Conservation (phyloP, 2,113 vertebrate genomes). For the Alouatta palliata region DNA sequence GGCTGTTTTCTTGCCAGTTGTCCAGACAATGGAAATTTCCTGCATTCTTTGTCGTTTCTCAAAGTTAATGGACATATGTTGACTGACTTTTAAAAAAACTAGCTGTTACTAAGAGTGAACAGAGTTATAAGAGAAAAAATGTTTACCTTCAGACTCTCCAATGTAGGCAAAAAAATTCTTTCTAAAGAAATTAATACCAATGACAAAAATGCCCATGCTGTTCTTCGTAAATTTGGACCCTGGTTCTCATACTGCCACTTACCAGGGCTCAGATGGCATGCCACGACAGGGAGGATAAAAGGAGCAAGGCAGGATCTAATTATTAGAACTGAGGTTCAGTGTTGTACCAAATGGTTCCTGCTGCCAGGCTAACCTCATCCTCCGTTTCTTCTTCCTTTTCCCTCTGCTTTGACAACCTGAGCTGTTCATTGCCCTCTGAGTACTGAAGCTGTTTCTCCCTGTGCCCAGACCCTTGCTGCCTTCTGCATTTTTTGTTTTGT, state of each 20-base stretch:
- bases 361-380: neutral
- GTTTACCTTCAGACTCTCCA: neutral
- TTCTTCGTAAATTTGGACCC: neutral
- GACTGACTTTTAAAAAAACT: slow-evolving; percentile 47
- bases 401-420: neutral
- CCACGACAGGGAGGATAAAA: neutral
- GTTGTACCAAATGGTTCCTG: neutral
- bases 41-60: slow-evolving; percentile 28
- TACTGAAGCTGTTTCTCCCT: neutral
- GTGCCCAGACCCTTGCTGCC: too few species aligned
- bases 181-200: neutral
- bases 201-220: neutral
- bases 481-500: too few species aligned
- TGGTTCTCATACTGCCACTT: neutral
- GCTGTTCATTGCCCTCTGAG: neutral
- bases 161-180: neutral
- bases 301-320: neutral
- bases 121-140: slow-evolving; percentile 11
- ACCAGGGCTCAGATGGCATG: neutral
- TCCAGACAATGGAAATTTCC: slow-evolving; percentile 51
- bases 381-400: neutral
- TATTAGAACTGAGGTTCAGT: neutral
- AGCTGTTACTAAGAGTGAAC: slow-evolving; percentile 7
- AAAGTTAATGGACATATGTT: slow-evolving; percentile 8
- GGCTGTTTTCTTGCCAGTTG: neutral